These are phyloP conservation scores for Boloria selene DNA, from an alignment of 2,888 invertebrate species.

Conservation along the genomic window DNA sequence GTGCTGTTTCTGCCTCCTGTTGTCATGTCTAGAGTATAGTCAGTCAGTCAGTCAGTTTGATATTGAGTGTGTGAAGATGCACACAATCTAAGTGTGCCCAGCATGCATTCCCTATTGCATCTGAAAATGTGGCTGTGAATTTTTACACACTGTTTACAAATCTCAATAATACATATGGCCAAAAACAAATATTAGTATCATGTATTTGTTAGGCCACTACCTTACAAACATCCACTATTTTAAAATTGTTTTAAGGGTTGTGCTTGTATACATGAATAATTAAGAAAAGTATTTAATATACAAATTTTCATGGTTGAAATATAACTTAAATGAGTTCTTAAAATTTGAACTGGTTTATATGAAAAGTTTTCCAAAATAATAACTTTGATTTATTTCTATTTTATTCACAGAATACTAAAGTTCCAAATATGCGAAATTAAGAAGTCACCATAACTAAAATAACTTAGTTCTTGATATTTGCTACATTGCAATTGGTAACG, in stretches of 20 bases:
- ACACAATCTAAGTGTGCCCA: slow-evolving; percentile 4
- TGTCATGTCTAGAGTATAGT: slow-evolving; percentile 15
- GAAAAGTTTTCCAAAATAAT: not conserved
- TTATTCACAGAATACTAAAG: no score
- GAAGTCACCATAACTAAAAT: not conserved
- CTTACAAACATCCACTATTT: not conserved
- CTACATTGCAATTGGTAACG: no score
- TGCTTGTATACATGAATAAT: not conserved
- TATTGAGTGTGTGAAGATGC: slow-evolving; percentile 18
- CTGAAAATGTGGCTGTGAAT: slow-evolving; percentile 34
- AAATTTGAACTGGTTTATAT: not conserved
- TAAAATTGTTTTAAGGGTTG: slow-evolving; percentile 1
- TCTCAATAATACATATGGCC: slow-evolving; percentile 22
- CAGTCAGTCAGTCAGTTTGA: slow-evolving; percentile 20
- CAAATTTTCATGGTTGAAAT: not conserved
- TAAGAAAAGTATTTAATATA: not conserved
- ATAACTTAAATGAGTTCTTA: not conserved
- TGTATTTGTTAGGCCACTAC: not conserved
- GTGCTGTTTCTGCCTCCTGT: slow-evolving; percentile 32
- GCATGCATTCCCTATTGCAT: slow-evolving; percentile 28
- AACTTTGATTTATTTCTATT: no score
- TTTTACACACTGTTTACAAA: slow-evolving; percentile 34
- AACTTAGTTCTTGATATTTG: no score
- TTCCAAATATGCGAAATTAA: not conserved
- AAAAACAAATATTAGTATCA: slow-evolving; percentile 16